Conservation (phyloP, 2,888 invertebrate species). For the Rhimphoctona megacephalus region DNA sequence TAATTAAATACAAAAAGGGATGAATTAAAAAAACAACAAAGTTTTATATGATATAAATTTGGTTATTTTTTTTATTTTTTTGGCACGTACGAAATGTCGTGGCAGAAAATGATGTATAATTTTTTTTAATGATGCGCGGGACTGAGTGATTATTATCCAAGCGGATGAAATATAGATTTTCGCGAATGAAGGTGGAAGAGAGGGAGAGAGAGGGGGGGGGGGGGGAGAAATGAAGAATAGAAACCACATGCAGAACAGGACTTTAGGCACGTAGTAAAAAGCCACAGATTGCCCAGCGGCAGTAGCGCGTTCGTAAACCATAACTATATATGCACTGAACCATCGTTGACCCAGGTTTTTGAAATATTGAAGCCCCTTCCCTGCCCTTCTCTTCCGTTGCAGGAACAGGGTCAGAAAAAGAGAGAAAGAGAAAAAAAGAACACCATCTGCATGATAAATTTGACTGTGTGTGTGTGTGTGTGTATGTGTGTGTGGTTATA, state of each 20-base stretch:
- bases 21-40: neutral
- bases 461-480: slow-evolving; percentile 23
- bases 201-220: neutral
- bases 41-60: neutral
- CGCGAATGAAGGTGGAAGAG: neutral
- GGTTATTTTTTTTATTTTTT: neutral
- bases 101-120: neutral
- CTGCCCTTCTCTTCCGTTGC: neutral
- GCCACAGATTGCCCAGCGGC: slow-evolving; percentile 7
- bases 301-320: slow-evolving; percentile 20
- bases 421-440: slow-evolving; percentile 6
- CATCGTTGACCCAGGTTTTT: slow-evolving; percentile 36
- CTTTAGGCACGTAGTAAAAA: slow-evolving; percentile 33
- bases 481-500: neutral
- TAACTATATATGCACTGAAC: slow-evolving; percentile 20
- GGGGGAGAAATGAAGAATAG: neutral
- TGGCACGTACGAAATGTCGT: neutral
- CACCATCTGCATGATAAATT: slow-evolving; percentile 62
- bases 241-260: slow-evolving; percentile 37
- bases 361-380: slow-evolving; percentile 39
- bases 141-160: neutral
- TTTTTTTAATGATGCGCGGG: slow-evolving; percentile 3
- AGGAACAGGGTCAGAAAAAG: slow-evolving; percentile 1
- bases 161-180: slow-evolving; percentile 7
- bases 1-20: neutral